Base-by-base conservation (phyloP, 2,113 vertebrate species). In the Oreochromis aureus region DNA sequence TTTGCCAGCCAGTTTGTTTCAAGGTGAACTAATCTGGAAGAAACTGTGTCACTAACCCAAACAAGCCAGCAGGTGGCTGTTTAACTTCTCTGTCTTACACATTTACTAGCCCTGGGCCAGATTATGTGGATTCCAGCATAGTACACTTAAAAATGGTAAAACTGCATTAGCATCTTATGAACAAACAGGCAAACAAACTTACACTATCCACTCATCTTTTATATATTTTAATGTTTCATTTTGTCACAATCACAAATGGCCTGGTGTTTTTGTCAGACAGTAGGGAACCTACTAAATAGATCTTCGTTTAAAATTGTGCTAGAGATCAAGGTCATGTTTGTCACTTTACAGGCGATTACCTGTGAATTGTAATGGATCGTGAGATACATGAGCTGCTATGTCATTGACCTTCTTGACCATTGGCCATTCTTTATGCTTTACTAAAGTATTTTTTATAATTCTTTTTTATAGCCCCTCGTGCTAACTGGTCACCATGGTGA, bases 401-500 rank as follows among this genome's bases (percentile, higher is more conserved):
- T 48, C 71, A 76, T 19, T 48, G 44, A 76, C 22, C 15, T 30
- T 27, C 10, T 63, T 36, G 32, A 63, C 32, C 32, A 63, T 5
- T 63, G 18, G 36, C 32, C 32, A 63, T 39, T 32, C 27, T 32
- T 69, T 59, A n/a, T 51, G n/a, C 13, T 53, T 54, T 34, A 41
- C 32, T 27, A 39, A 16, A 41, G 6, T 55, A 1, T 58, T 15
- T 89, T 85, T 85, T 3, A 39, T 39, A 13, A 15, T 53, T 15
- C 19, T 19, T 55, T 66, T 88, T 69, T 58, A 78, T 86, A 95
- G 94, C 89, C 96, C 10, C 83, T 98, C 2, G 41, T 19, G 81
- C 94, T 99, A 4, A 96, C 92, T 90, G 98, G 98, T 53, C 98
- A 99, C 88, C 92, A 93, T 81, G 90, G 95, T 44, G 89, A 96